These are phyloP conservation scores for Cepaea nemoralis DNA, from an alignment of 1,140 invertebrate genomes.

Conservation along the genomic window DNA sequence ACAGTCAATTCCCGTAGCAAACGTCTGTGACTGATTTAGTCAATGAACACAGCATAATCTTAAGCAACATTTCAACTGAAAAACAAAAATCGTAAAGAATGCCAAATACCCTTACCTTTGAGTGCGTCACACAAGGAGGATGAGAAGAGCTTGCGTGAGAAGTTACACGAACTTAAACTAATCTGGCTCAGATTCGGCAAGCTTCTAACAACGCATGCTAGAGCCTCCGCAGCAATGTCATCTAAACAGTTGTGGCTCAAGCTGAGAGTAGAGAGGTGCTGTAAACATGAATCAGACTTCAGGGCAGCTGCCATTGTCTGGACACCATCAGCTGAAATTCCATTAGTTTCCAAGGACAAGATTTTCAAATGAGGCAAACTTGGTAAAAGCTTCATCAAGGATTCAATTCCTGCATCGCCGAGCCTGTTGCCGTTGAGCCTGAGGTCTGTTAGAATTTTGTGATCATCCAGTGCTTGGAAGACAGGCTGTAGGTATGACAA, in stretches of 20 bases:
- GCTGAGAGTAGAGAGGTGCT: background rate
- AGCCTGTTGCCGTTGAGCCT: conserved; percentile 28
- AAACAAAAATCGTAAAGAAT: no score
- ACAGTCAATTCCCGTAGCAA: no score
- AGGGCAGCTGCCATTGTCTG: conserved; percentile 1
- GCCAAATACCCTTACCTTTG: background rate
- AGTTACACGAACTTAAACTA: conserved; percentile 10
- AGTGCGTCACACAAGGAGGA: conserved; percentile 12
- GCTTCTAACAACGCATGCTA: background rate
- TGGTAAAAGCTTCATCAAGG: conserved; percentile 19
- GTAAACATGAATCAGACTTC: background rate
- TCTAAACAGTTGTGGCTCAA: conserved; percentile 35
- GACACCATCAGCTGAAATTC: conserved; percentile 16
- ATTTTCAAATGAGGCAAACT: conserved; percentile 18
- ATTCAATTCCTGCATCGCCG: conserved; percentile 4
- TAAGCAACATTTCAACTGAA: no score
- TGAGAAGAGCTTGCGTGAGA: conserved; percentile 15
- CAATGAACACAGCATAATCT: no score
- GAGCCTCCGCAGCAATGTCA: background rate
- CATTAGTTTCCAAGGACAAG: conserved; percentile 11
- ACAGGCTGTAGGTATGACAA: conserved; percentile 3
- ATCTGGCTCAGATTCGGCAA: background rate
- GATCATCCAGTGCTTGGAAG: conserved; percentile 34
- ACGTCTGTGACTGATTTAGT: no score
- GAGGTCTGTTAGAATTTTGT: conserved; percentile 29